Conservation (phyloP, 2,113 vertebrate species). For the Ursus arctos region DNA sequence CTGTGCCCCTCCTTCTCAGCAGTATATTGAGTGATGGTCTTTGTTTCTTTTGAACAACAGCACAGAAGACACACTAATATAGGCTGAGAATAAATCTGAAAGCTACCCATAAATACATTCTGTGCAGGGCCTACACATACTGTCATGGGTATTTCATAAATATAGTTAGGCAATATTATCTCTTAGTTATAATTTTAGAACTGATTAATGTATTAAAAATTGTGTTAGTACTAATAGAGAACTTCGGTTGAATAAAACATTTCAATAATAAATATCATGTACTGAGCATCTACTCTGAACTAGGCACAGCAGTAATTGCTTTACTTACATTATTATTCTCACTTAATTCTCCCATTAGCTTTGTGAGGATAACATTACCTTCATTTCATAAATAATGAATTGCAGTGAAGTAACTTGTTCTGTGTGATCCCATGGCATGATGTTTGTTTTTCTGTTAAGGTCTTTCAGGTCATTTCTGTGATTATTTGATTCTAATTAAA, state of each 20-base stretch:
- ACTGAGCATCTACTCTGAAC: neutral
- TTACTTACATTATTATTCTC: slow-evolving; percentile 41
- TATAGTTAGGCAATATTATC: neutral
- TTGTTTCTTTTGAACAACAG: neutral
- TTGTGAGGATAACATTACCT: neutral
- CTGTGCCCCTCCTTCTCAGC: neutral
- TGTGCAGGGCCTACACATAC: neutral
- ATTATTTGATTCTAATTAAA: slow-evolving; percentile 11
- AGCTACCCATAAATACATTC: neutral
- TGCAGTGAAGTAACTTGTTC: neutral
- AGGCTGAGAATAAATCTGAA: slow-evolving; percentile 4
- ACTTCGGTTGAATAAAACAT: slow-evolving; percentile 4
- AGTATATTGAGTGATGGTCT: neutral
- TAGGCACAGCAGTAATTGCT: neutral
- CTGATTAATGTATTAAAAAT: neutral
- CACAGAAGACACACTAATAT: neutral
- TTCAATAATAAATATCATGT: neutral
- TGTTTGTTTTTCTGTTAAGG: neutral
- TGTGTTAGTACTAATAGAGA: neutral
- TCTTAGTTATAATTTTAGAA: slow-evolving; percentile 3
- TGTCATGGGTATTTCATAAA: neutral
- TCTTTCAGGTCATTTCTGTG: neutral
- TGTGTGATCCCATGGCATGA: neutral
- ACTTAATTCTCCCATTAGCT: neutral
- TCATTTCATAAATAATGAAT: slow-evolving; percentile 13